Base-by-base conservation (phyloP, 1,140 invertebrate genomes). In the Panagrolaimus sp. region DNA sequence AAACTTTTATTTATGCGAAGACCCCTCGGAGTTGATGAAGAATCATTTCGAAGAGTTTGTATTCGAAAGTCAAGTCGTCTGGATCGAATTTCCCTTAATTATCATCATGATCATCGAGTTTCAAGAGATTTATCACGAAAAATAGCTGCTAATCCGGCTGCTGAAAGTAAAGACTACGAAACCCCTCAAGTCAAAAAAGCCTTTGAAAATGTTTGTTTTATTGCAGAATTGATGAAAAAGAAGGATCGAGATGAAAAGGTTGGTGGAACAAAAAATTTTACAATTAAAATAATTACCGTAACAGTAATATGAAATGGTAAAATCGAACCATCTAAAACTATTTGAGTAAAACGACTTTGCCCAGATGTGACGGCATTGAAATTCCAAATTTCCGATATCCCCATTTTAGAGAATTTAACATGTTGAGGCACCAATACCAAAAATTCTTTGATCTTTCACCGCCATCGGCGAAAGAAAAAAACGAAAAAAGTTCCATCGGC, bases 1-100 rank as follows among this genome's bases (percentile, higher is more conserved):
- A 68, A 58, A 73, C 1, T 52, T 73, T 0, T 76, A 28, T 58
- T 74, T 62, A 75, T 76, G 75, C 64, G 67, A 44, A 2, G 75
- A 28, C 75, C 75, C 2, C 52, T 58, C 4, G 52, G 52, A 0
- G 17, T 58, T 9, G 52, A 58, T 17, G 52, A 58, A 58, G 52
- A 58, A 24, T 58, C 52, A 12, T 58, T 26, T 58, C 52, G 52
- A 21, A n/a, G 14, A 28, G 26, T 72, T 65, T 24, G 46, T 48
- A 45, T 69, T 26, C 44, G 24, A 3, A 26, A 69, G 7, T 24
- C 63, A 63, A 45, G 32, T 55, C 43, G 58, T 45, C 48, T 66
- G 55, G 43, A 43, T n/a, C 1, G 21, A 15, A 28, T 38, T 4
- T 38, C 21, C 9, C 24, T 68, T 74, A 63, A 21, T 45, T 65